Base-by-base conservation (phyloP, 2,113 vertebrate genomes). In the Engraulis encrasicolus region DNA sequence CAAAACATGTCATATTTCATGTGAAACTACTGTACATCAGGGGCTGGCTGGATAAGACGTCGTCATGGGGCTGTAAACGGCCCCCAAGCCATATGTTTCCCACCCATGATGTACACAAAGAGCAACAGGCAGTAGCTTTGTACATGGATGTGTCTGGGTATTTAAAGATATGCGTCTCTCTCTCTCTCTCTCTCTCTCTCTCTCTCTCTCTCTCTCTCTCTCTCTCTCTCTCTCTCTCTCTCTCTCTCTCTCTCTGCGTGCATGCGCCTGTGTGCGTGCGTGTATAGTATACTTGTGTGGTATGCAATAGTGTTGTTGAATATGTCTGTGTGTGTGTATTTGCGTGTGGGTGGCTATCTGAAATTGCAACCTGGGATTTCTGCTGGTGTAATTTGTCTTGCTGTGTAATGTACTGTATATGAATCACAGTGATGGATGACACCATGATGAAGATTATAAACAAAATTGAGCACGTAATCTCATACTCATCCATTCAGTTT, bases 361-460 rank as follows among this genome's bases (percentile, higher is more conserved):
- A 87, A 87, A 87, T 83, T 81, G 61, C n/a, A 85, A 79, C 82
- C 61, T 78, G n/a, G 84, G 84, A 61, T 80, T 83, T 45, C 48
- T 38, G 61, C 19, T 15, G 38, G 54, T 85, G 50, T 38, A 50
- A 27, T 84, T 79, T 80, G 45, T 82, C 31, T 49, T 20, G 17
- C 15, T 19, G n/a, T 37, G 58, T 37, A 58, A 50, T 50, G 49
- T 82, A 61, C n/a, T n/a, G n/a, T 82, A 61, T 77, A 81, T 81
- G 31, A 83, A 82, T 83, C 36, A 45, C 80, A 79, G 66, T 40
- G 81, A 83, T 1, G 78, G 23, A 83, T 18, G n/a, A n/a, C 45
- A 20, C 34, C 40, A 27, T 27, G 79, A 81, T 81, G 77, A 77
- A 81, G 71, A 78, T 5, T 52, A 61, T 81, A 81, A 81, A 81